Evolutionary conservation across 2,888 invertebrate genomes (phyloP), one percentile per base, ranked within the genome.

Genomic region (Neoitamus cyanurus): DNA sequence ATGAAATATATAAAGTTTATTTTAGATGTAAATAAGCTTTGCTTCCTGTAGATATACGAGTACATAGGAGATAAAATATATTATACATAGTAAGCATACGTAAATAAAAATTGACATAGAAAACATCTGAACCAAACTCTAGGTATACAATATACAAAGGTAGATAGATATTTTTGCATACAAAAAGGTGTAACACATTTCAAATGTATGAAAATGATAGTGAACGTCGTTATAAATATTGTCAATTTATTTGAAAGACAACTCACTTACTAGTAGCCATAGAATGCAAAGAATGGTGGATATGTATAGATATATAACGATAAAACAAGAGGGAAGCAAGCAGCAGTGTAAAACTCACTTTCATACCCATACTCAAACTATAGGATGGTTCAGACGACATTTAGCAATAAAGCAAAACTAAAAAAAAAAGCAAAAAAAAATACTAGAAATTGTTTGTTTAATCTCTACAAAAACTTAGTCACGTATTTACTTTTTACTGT

Each of bases 111-210:
- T 78, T 83, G 28, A 75, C 42, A 42, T n/a, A 85, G 37, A 58
- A 31, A 25, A 80, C 34, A 80, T 80, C 78, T 80, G 69, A 82
- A 69, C 82, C 82, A 75, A 84, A 83, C 69, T 46, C 37, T 58
- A 69, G 77, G 73, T 36, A 80, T 48, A 80, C 34, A 83, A 73
- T 77, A 83, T 83, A 85, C 20, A 70, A 69, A 37, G 80, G 78
- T 86, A 86, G 85, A 86, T 86, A 86, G 85, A 86, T 85, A 86
- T 86, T 86, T 86, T 86, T 86, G 86, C 86, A 86, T 86, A 85
- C 85, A 73, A 77, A 48, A 31, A 30, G n/a, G 11, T 20, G 9
- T 6, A 58, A 58, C 15, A 25, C 58, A 58, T 58, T 2, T 58
- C 15, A 58, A 58, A 58, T 58, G 58, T 58, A 58, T 58, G 58